These are phyloP conservation scores for Capra hircus DNA, from an alignment of 2,113 vertebrate genomes.

Conservation along the genomic window DNA sequence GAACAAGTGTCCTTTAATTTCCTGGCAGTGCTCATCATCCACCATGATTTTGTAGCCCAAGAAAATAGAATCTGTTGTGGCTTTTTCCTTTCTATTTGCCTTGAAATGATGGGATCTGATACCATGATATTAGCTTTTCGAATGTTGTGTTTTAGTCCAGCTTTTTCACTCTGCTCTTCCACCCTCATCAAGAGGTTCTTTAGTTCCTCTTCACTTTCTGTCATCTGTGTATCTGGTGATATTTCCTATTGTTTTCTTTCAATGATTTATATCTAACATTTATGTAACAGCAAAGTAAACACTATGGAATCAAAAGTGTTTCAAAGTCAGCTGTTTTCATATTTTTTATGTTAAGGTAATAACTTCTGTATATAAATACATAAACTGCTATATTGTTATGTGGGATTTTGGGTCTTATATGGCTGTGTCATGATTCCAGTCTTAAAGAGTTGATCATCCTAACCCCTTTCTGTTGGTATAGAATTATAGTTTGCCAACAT, in stretches of 20 bases:
- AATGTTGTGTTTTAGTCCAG: neutral
- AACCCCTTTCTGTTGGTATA: neutral
- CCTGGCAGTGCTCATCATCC: neutral
- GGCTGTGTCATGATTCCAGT: neutral
- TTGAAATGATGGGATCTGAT: neutral
- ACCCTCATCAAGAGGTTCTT: neutral
- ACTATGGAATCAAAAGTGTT: neutral
- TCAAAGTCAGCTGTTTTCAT: neutral
- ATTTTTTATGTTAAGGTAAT: neutral
- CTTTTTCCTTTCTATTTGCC: neutral
- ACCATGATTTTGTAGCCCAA: rapidly evolving
- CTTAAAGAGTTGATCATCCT: neutral
- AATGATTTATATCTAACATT: neutral
- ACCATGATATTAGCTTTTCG: neutral
- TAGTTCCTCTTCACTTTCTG: neutral
- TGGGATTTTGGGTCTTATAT: neutral
- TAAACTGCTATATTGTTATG: neutral
- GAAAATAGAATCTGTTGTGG: neutral
- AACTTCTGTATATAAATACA: neutral
- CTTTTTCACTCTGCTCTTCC: neutral
- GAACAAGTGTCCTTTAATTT: neutral
- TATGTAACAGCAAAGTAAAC: neutral
- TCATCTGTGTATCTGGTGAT: neutral
- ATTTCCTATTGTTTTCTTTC: neutral
- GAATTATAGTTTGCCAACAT: neutral